Evolutionary conservation across 1,140 invertebrate genomes (phyloP).

Genomic region (Melitaea cinxia): DNA sequence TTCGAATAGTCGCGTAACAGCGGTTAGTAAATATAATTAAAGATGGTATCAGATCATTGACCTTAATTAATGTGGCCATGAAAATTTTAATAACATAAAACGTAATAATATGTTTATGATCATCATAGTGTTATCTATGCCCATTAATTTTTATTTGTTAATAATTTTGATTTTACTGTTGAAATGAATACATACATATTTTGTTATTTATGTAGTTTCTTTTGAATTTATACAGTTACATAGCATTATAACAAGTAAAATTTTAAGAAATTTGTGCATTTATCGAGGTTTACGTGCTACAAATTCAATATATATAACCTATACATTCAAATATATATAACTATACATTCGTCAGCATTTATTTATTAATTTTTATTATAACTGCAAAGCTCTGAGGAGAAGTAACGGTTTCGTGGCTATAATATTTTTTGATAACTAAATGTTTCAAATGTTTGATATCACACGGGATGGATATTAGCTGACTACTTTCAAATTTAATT

Average conservation of each 20-base stretch:
- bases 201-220: too few relatives aligned
- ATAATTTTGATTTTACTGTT: not conserved
- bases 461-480: conserved; percentile 17
- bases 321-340: too few relatives aligned
- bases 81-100: conserved; percentile 8
- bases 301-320: too few relatives aligned
- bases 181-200: too few relatives aligned
- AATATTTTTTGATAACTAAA: conserved; percentile 20
- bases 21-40: conserved; percentile 28
- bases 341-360: not conserved
- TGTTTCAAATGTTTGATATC: conserved; percentile 19
- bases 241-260: too few relatives aligned
- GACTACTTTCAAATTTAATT: conserved; percentile 23
- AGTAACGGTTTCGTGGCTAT: conserved; percentile 17
- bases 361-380: conserved; percentile 19
- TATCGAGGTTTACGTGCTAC: too few relatives aligned
- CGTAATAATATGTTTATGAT: not conserved
- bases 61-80: conserved; percentile 10
- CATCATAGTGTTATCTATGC: not conserved
- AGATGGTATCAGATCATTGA: conserved; percentile 25
- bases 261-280: too few relatives aligned
- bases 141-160: not conserved
- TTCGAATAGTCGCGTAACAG: conserved; percentile 23
- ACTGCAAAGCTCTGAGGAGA: conserved; percentile 20
- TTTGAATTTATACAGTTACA: too few relatives aligned